Conservation (phyloP, 2,113 vertebrate species). For the Podarcis cretensis region DNA sequence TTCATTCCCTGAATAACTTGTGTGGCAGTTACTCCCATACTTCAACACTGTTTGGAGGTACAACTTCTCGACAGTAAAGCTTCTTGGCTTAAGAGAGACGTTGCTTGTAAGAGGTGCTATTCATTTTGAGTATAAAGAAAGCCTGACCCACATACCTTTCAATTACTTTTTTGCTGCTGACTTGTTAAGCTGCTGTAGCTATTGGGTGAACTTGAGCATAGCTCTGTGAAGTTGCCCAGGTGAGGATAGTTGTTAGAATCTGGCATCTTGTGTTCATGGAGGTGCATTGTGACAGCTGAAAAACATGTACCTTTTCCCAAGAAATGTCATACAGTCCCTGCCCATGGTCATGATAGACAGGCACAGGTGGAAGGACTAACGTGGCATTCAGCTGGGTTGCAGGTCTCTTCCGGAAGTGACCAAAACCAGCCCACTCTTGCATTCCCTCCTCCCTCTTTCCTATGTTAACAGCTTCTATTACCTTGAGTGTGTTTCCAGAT, state of each 20-base stretch:
- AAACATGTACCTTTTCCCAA: slow-evolving; percentile 52
- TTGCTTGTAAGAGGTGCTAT: background rate
- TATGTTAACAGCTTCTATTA: background rate
- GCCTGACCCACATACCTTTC: background rate
- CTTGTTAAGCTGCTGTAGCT: background rate
- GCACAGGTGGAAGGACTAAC: slow-evolving; percentile 17
- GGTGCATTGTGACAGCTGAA: slow-evolving; percentile 38
- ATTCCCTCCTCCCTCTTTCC: slow-evolving; percentile 8
- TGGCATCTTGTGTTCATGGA: background rate
- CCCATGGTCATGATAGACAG: background rate
- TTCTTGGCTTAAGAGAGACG: background rate
- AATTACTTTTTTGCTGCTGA: background rate
- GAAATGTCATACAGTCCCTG: slow-evolving; percentile 3
- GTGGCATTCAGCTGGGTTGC: background rate
- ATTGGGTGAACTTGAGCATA: background rate
- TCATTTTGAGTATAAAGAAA: background rate
- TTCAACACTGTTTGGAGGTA: background rate
- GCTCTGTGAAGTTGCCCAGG: background rate
- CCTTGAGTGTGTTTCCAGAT: background rate
- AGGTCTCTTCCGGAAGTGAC: accelerated
- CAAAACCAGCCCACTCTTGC: background rate
- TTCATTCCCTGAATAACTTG: background rate
- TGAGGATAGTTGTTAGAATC: background rate
- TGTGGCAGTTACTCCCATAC: background rate
- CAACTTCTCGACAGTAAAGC: background rate